Percentiles rank a stretch among this genome's conserved stretches.
phyloP scores from a whole-genome alignment of 2,113 vertebrate species.

The Cettia cetti region DNA sequence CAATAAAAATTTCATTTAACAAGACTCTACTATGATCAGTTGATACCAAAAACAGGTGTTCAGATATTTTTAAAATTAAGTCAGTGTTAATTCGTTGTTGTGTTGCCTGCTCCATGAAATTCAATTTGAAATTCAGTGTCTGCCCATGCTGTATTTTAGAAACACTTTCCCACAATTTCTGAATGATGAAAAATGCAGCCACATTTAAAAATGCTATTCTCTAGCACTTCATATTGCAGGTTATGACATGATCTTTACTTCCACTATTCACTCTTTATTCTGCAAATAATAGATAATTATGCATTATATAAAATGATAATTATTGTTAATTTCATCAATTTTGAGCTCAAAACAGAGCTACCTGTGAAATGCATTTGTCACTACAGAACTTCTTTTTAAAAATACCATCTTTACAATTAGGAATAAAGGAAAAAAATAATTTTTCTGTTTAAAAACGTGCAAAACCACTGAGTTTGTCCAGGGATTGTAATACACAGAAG shows the following conservation, averaged over 20 bases:
- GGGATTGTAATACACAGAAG: not conserved
- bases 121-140: not conserved
- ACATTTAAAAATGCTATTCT: not conserved
- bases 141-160: not conserved
- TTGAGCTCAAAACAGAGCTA: not conserved
- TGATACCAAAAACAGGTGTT: not conserved
- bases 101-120: not conserved
- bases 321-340: slow-evolving; percentile 22
- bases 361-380: not conserved
- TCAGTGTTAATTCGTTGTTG: not conserved
- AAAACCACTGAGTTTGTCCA: not conserved
- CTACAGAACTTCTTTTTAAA: not conserved
- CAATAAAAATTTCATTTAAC: not conserved
- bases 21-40: not conserved
- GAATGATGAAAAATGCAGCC: not conserved
- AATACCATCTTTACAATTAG: not conserved
- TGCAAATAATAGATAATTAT: slow-evolving; percentile 32
- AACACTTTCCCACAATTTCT: not conserved
- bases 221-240: not conserved
- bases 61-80: not conserved
- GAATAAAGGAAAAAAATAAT: not conserved
- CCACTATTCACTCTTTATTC: slow-evolving; percentile 6
- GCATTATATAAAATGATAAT: not conserved
- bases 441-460: not conserved
- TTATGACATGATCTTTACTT: slow-evolving; percentile 20